These are phyloP conservation scores for Carassius auratus DNA, from an alignment of 2,113 vertebrate species.

Conservation along the genomic window DNA sequence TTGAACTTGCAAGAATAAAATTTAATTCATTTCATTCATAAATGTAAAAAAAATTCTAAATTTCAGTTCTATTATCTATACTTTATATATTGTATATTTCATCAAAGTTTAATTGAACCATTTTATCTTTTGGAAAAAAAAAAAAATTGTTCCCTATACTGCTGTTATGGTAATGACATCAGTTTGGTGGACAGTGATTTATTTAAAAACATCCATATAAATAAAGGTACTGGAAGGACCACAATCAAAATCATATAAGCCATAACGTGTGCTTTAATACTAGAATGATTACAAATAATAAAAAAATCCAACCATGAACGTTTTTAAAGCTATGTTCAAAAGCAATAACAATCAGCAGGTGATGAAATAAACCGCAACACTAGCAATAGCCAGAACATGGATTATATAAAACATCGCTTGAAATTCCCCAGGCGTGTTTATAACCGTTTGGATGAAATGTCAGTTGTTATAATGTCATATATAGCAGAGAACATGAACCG, in stretches of 20 bases:
- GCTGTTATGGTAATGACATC: not conserved
- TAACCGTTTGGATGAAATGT: not conserved
- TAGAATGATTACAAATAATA: not conserved
- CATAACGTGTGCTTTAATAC: not conserved
- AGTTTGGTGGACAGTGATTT: not conserved
- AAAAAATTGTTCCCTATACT: not conserved
- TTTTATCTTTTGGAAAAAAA: not conserved
- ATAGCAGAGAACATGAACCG: too few species aligned
- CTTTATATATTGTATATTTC: too few species aligned
- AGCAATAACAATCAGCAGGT: not conserved
- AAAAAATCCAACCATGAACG: not conserved
- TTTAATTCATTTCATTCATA: too few species aligned
- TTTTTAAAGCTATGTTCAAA: not conserved
- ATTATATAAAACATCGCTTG: not conserved
- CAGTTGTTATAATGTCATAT: conserved; percentile 3
- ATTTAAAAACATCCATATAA: not conserved
- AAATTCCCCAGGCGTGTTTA: not conserved
- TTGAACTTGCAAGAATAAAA: too few species aligned
- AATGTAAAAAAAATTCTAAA: too few species aligned
- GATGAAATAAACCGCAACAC: not conserved
- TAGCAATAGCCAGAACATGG: not conserved
- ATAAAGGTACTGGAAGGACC: not conserved
- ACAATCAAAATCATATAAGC: not conserved
- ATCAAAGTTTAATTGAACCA: not conserved
- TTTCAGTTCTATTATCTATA: too few species aligned